A percentile compares a stretch with the other conserved stretches of the same genome.
phyloP scores from a whole-genome alignment of 2,888 invertebrate genomes.

The Drosophila buzzatii region DNA sequence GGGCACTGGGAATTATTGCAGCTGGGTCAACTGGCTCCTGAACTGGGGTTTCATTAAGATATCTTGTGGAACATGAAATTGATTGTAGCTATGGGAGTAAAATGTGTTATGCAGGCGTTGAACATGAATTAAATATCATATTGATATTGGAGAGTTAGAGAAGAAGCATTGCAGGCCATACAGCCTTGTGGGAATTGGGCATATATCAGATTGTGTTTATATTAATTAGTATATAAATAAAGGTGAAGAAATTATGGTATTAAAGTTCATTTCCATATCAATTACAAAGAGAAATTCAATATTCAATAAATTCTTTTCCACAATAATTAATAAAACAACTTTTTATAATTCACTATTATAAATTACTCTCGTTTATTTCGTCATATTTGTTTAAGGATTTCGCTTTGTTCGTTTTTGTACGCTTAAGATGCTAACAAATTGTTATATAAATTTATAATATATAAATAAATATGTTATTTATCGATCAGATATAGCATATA shows the following conservation, averaged over 20 bases:
- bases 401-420: conserved; percentile 46
- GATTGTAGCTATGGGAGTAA: not conserved
- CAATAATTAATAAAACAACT: not conserved
- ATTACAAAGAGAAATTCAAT: no score
- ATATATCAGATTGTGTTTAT: no score
- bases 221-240: no score
- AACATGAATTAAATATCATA: not conserved
- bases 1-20: conserved; percentile 4
- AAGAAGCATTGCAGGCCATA: not conserved
- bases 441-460: conserved; percentile 33
- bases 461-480: conserved; percentile 37
- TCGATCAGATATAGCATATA: conserved; percentile 39
- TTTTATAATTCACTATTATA: conserved; percentile 21
- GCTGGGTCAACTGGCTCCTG: not conserved
- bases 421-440: conserved; percentile 60
- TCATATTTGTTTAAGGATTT: conserved; percentile 39
- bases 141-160: not conserved
- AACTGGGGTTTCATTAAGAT: conserved; percentile 6
- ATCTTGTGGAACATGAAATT: not conserved
- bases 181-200: no score
- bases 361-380: conserved; percentile 58
- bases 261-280: no score
- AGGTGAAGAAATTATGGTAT: no score
- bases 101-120: not conserved
- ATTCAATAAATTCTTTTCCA: not conserved